phyloP scores from a whole-genome alignment of 2,888 invertebrate genomes.

The Anticlea derivata region DNA sequence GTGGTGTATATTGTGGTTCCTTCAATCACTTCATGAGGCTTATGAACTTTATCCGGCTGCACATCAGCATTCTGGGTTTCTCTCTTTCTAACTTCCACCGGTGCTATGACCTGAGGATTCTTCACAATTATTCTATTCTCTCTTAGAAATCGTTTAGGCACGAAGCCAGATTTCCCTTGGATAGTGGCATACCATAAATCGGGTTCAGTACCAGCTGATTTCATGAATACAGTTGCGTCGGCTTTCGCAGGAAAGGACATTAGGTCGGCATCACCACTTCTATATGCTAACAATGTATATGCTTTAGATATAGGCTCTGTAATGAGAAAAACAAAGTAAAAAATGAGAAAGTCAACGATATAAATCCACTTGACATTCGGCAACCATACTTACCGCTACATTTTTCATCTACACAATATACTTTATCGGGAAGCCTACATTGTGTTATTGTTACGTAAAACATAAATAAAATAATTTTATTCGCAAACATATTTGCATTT shows the following conservation, averaged over 20 bases:
- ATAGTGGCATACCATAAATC: constrained; percentile 89
- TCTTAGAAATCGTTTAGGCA: constrained; percentile 81
- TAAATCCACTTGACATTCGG: constrained; percentile 25
- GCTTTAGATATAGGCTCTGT: constrained; percentile 86
- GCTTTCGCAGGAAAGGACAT: constrained; percentile 85
- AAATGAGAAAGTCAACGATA: constrained; percentile 47
- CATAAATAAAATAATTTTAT: constrained; percentile 68
- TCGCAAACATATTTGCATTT: constrained; percentile 77
- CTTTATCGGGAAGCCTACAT: constrained; percentile 85
- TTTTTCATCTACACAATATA: constrained; percentile 87
- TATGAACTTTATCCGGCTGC: constrained; percentile 70
- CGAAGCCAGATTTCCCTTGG: constrained; percentile 87
- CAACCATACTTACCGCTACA: constrained; percentile 85
- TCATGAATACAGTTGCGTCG: constrained; percentile 86
- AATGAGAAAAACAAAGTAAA: constrained; percentile 47
- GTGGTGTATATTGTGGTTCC: constrained; percentile 86
- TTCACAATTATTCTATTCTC: constrained; percentile 82
- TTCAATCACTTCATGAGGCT: constrained; percentile 83
- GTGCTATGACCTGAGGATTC: constrained; percentile 62
- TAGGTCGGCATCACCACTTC: constrained; percentile 78
- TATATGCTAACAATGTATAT: constrained; percentile 83
- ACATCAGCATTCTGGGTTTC: constrained; percentile 50
- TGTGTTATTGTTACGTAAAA: constrained; percentile 61
- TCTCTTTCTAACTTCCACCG: constrained; percentile 40
- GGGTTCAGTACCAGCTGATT: constrained; percentile 85